These are phyloP conservation scores for Nycteola revayana DNA, from an alignment of 2,888 invertebrate genomes.

Conservation along the genomic window DNA sequence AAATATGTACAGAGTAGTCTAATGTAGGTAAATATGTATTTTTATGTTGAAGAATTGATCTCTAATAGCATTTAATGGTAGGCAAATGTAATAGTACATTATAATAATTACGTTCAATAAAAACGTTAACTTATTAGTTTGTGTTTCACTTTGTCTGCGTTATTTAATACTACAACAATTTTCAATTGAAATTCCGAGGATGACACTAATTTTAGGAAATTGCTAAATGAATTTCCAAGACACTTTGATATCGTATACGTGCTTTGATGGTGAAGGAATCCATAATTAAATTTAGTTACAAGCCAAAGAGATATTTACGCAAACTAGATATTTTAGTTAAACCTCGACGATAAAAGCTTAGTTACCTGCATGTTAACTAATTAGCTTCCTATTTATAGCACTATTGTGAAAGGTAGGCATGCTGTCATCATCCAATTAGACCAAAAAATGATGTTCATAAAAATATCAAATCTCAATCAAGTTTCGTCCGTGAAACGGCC, in stretches of 20 bases:
- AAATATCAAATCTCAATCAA: slow-evolving; percentile 49
- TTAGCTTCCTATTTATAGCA: too few species aligned
- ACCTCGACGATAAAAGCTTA: too few species aligned
- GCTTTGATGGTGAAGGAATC: slow-evolving; percentile 35
- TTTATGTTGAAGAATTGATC: slow-evolving; percentile 53
- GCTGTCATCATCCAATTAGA: too few species aligned
- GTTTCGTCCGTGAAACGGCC: slow-evolving; percentile 35
- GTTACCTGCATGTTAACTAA: too few species aligned
- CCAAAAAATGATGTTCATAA: slow-evolving; percentile 12
- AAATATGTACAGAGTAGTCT: slow-evolving; percentile 51
- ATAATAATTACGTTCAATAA: slow-evolving; percentile 77
- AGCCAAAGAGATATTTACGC: slow-evolving; percentile 4
- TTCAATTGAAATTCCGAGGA: slow-evolving; percentile 21
- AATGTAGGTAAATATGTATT: slow-evolving; percentile 41
- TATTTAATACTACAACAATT: background rate
- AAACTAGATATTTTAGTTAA: too few species aligned
- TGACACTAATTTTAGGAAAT: slow-evolving; percentile 32
- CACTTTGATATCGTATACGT: slow-evolving; percentile 44
- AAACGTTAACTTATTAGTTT: slow-evolving; percentile 66
- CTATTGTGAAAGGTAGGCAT: too few species aligned
- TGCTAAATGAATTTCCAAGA: slow-evolving; percentile 28
- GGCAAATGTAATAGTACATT: slow-evolving; percentile 63
- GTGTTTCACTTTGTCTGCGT: slow-evolving; percentile 34
- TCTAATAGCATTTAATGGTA: slow-evolving; percentile 59
- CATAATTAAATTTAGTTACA: slow-evolving; percentile 44